phyloP scores from a whole-genome alignment of 2,888 invertebrate species.

The Drymonia ruficornis region DNA sequence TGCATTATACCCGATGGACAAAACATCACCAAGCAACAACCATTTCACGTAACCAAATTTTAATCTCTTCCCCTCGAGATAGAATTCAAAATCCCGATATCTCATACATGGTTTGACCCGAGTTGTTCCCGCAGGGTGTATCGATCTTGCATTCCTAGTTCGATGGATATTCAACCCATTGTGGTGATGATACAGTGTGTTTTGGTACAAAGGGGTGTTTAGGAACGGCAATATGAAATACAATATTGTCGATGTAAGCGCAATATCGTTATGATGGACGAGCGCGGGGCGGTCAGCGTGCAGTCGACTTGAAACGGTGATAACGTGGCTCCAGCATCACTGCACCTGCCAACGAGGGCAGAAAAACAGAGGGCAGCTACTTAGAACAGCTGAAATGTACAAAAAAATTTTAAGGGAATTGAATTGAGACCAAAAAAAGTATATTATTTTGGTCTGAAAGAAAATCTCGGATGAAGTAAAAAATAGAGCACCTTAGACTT shows the following conservation, averaged over 20 bases:
- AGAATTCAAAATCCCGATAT: slow-evolving; percentile 37
- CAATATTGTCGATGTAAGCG: slow-evolving; percentile 83
- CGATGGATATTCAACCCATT: slow-evolving; percentile 19
- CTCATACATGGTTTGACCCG: slow-evolving; percentile 39
- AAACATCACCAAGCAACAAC: slow-evolving; percentile 29
- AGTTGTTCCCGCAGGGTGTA: slow-evolving; percentile 48
- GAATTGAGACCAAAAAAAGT: too few species aligned
- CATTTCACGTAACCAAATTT: slow-evolving; percentile 14
- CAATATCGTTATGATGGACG: slow-evolving; percentile 82
- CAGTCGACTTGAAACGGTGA: slow-evolving; percentile 78
- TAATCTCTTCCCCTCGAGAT: slow-evolving; percentile 17
- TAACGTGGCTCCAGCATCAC: slow-evolving; percentile 52
- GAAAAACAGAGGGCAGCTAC: slow-evolving; percentile 1
- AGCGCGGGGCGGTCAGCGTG: slow-evolving; percentile 73
- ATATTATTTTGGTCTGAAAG: too few species aligned
- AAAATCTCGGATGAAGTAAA: too few species aligned
- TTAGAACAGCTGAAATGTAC: neutral
- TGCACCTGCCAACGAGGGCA: slow-evolving; percentile 40
- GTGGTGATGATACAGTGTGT: slow-evolving; percentile 13
- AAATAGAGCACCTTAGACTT: too few species aligned
- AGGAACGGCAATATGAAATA: slow-evolving; percentile 61
- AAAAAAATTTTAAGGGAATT: too few species aligned
- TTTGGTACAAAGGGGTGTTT: slow-evolving; percentile 30
- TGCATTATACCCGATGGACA: slow-evolving; percentile 58
- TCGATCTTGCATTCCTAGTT: slow-evolving; percentile 48